Base-by-base conservation (phyloP, 2,113 vertebrate species). In the Ciconia maguari region DNA sequence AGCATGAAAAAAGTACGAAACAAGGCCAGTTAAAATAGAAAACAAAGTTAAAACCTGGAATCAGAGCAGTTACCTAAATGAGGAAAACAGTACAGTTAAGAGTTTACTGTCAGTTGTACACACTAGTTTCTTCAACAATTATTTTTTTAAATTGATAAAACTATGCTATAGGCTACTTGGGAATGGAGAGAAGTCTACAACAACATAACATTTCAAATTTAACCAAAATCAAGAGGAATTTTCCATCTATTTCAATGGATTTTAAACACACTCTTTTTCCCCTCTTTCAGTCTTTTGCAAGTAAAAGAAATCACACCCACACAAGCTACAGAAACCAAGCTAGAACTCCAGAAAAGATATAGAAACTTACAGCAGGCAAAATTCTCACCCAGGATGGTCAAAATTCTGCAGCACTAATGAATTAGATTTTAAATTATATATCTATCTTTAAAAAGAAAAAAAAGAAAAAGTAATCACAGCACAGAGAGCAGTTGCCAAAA, bases 351-450 rank as follows among this genome's bases (percentile, higher is more conserved):
- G 30, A 58, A 76, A 57, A 90, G 18, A 92, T 30, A 66, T 90
- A 91, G 55, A 41, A 76, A 96, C 96, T 95, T 95, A 96, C 94
- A 94, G 72, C 29, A 84, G 60, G 76, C 62, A 95, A 66, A 93
- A 68, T 68, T 77, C 83, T 83, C 79, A 79, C 69, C n/a, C 76
- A 54, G 80, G 76, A 64, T 57, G 36, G 80, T 91, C 65, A 96
- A 77, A 83, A 78, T 71, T 71, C 77, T 87, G 80, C 69, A 94
- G 72, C 34, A 54, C 34, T 94, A 91, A 78, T 36, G 16, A 84
- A 83, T 41, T 13, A 42, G 55, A 41, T 78, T 51, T 87, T 75
- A 68, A 83, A 90, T 93, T 69, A 76, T 22, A 51, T 25, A 90
- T 87, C 78, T 72, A 52, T 83, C 29, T 92, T 94, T 71, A 83